A percentile compares a stretch with the other conserved stretches of the same genome.
Evolutionary conservation across 2,888 invertebrate genomes (phyloP).

Genomic region (Parnassius glacialis): DNA sequence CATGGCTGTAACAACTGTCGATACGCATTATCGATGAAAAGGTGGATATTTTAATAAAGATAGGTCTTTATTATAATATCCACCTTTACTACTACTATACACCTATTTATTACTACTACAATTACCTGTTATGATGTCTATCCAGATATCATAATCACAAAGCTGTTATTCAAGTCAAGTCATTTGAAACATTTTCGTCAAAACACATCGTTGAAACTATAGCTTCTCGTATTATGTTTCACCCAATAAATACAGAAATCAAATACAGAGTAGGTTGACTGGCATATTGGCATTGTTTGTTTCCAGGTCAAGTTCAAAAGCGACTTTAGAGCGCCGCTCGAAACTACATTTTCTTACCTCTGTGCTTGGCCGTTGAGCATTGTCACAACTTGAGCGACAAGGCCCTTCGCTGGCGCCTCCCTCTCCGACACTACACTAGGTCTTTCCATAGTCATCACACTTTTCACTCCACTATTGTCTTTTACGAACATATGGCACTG

Average conservation of each 20-base stretch:
- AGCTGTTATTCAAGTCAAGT: too few species aligned
- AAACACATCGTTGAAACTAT: too few species aligned
- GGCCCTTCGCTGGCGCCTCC: slow-evolving; percentile 73
- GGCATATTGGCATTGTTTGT: neutral
- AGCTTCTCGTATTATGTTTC: too few species aligned
- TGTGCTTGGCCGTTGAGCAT: slow-evolving; percentile 77
- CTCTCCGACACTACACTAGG: slow-evolving; percentile 58
- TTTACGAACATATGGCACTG: slow-evolving; percentile 26
- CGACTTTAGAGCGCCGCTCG: neutral
- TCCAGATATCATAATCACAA: too few species aligned
- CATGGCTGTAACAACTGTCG: too few species aligned
- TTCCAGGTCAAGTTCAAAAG: slow-evolving; percentile 9
- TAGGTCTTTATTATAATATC: too few species aligned
- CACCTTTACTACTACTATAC: too few species aligned
- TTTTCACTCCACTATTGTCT: slow-evolving; percentile 31
- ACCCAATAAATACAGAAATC: neutral
- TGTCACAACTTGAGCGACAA: slow-evolving; percentile 77
- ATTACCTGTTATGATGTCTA: too few species aligned
- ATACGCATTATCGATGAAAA: too few species aligned
- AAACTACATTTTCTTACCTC: slow-evolving; percentile 49
- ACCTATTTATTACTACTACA: too few species aligned
- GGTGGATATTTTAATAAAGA: too few species aligned
- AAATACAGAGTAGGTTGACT: neutral
- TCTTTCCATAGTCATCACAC: slow-evolving; percentile 71
- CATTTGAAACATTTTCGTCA: too few species aligned